Conservation (phyloP, 2,888 invertebrate species). For the Sinodicranocentrus sp. region DNA sequence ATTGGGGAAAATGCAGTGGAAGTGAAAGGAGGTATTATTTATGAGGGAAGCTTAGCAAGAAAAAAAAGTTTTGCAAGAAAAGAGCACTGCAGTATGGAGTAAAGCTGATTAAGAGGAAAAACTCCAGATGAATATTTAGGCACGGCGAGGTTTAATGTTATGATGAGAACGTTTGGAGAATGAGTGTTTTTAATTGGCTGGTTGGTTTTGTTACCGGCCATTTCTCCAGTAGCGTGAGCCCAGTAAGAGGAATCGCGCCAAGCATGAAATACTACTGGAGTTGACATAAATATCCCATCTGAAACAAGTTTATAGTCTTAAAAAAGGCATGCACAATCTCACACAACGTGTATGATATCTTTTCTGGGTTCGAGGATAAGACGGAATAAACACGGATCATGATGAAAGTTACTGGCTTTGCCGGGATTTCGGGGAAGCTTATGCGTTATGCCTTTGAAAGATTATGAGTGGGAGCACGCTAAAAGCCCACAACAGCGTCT, state of each 20-base stretch:
- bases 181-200: conserved; percentile 1
- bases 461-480: conserved; percentile 3
- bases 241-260: no score
- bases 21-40: conserved; percentile 19
- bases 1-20: background rate
- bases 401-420: background rate
- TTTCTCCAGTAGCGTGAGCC: no score
- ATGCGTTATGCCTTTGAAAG: background rate
- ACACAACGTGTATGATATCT: no score
- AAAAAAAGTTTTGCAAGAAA: no score
- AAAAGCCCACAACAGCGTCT: conserved; percentile 12
- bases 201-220: background rate
- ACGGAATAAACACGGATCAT: conserved; percentile 1
- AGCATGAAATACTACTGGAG: no score
- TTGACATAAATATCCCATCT: no score
- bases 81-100: no score
- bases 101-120: no score
- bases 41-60: background rate
- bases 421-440: background rate
- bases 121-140: no score
- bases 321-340: no score
- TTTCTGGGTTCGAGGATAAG: background rate
- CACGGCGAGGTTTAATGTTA: no score
- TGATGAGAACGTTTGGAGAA: background rate
- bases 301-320: no score